Percentiles rank a stretch among this genome's conserved stretches.
Conservation (phyloP, 1,140 invertebrate genomes). For the Pentalonia nigronervosa region DNA sequence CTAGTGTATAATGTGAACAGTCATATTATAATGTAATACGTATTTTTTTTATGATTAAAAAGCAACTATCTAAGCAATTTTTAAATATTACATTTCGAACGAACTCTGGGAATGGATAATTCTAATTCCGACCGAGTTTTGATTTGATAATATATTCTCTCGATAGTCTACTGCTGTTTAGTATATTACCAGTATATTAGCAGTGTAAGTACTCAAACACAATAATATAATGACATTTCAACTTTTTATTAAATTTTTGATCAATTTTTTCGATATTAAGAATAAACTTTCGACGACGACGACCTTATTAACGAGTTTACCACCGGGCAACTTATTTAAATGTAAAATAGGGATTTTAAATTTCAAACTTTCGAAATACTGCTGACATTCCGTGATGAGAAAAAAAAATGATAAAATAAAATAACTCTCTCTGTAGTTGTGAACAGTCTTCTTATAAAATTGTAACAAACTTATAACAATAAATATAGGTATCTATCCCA, state of each 20-base stretch:
- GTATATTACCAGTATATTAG: no score
- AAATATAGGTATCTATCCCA: not conserved
- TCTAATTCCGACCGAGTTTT: not conserved
- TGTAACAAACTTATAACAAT: not conserved
- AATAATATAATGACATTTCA: not conserved
- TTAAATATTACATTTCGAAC: not conserved
- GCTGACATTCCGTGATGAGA: not conserved
- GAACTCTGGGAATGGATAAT: not conserved
- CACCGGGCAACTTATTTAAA: not conserved
- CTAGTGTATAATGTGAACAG: not conserved
- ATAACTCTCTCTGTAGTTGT: not conserved
- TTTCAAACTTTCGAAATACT: not conserved
- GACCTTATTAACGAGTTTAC: not conserved
- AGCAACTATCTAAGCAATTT: not conserved
- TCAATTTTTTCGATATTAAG: no score
- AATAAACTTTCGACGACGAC: not conserved
- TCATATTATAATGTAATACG: not conserved
- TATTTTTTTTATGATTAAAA: not conserved
- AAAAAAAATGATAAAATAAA: not conserved
- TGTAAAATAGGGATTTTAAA: not conserved
- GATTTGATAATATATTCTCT: not conserved
- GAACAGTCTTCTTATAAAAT: not conserved
- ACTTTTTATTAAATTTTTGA: conserved; percentile 6
- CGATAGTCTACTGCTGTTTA: not conserved
- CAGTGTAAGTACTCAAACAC: no score